Percentiles rank a stretch among this genome's conserved stretches.
Conservation (phyloP, 1,140 invertebrate genomes). For the Aphaenogaster ashmeadi region DNA sequence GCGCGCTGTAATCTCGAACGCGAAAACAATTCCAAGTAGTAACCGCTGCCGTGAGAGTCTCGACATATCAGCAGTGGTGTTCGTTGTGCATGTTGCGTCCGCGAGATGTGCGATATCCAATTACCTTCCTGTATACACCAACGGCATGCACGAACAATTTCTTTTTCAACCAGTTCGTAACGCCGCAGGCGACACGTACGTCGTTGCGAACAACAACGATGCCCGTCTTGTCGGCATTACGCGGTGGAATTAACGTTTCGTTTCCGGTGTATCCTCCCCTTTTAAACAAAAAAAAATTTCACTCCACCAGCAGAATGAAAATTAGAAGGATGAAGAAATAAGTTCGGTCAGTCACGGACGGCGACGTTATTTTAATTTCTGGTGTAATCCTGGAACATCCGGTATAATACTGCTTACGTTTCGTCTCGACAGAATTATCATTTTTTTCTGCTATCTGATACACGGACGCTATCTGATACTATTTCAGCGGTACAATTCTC, state of each 20-base stretch:
- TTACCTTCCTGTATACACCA: conserved; percentile 68
- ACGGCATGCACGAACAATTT: conserved; percentile 55
- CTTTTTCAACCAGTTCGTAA: conserved; percentile 39
- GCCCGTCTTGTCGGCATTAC: conserved; percentile 46
- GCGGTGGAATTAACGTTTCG: conserved; percentile 32
- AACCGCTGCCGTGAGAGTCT: conserved; percentile 71
- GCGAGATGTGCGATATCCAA: conserved; percentile 73
- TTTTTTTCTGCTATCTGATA: conserved; percentile 32
- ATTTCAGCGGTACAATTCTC: conserved; percentile 31
- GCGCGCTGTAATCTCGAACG: conserved; percentile 66
- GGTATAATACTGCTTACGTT: conserved; percentile 36
- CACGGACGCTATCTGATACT: conserved; percentile 24
- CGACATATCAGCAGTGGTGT: conserved; percentile 74
- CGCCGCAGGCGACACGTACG: conserved; percentile 50
- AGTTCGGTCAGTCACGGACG: not conserved
- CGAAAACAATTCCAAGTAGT: conserved; percentile 80
- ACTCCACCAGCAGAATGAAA: not conserved
- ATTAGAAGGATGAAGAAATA: not conserved
- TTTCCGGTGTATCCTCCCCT: conserved; percentile 9
- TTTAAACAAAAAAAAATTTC: not conserved
- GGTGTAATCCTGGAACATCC: conserved; percentile 1
- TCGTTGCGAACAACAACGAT: conserved; percentile 50
- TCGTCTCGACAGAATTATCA: conserved; percentile 39
- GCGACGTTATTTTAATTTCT: conserved; percentile 35
- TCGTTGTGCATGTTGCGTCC: conserved; percentile 72